Evolutionary conservation across 2,888 invertebrate species (phyloP), one percentile per base, ranked within the genome.

Genomic region (Portevinia maculata): DNA sequence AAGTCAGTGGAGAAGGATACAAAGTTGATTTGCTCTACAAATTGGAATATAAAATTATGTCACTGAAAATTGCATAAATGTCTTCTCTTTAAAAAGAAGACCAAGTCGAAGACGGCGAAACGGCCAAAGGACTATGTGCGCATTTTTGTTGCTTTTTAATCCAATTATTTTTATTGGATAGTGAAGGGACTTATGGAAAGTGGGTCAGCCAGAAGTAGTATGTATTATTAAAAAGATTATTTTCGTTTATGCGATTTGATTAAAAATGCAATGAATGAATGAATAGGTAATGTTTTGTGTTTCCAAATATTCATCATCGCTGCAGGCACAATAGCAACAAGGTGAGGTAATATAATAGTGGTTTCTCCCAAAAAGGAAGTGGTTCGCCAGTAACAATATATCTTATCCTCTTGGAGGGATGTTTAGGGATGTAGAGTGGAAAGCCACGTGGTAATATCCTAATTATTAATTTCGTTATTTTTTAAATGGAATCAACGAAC

Each of bases 201-300:
- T 74, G 52, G 81, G 81, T 41, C 81, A 81, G 37, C 39, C n/a
- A 55, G 57, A 64, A 70, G 53, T 74, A 62, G 50, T 57, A 70
- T 70, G 59, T 37, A 64, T 81, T 69, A 74, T 79, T 79, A 34
- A 79, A 46, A 39, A 32, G 62, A 57, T 60, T 69, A 69, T 60
- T 69, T 50, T 46, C 67, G 74, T 67, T 62, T 62, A 44, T 44
- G 50, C 41, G 46, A 75, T 75, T 75, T 64, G 81, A 81, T 81
- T 81, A 75, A 76, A 76, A 76, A 81, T 81, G 70, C 69, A 76
- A 64, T 70, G 76, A 81, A 62, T 65, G 34, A 34, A 64, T 76
- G 59, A 81, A 75, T 70, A 46, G 24, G 9, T 55, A 50, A 69
- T 30, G 19, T 28, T 60, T 30, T 32, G 48, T 19, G 55, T 8